Conservation (phyloP, 2,888 invertebrate genomes). For the Conops quadrifasciatus region DNA sequence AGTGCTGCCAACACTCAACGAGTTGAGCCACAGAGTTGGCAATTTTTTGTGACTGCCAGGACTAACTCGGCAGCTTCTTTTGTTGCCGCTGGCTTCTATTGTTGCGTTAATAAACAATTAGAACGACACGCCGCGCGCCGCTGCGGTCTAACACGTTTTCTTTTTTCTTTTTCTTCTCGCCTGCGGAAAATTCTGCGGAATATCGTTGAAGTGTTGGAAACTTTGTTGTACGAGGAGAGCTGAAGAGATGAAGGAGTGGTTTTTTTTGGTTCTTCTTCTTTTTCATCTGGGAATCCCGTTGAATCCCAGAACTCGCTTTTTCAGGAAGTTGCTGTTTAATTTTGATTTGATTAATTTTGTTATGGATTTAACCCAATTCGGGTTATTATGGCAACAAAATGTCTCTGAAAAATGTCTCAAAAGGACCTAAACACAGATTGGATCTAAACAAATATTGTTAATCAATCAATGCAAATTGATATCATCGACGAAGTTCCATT, state of each 20-base stretch:
- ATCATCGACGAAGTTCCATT: too few relatives aligned
- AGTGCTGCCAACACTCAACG: conserved; percentile 25
- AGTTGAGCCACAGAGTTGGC: conserved; percentile 29
- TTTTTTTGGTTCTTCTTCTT: neutral
- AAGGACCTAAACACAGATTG: too few relatives aligned
- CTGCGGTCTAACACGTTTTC: conserved; percentile 15
- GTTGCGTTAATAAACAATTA: conserved; percentile 41
- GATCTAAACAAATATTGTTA: too few relatives aligned
- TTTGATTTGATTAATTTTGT: too few relatives aligned
- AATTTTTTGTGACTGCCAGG: neutral
- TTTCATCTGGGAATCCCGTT: too few relatives aligned
- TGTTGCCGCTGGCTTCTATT: conserved; percentile 27
- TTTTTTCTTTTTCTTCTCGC: conserved; percentile 1
- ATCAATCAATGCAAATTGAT: too few relatives aligned
- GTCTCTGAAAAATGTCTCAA: neutral
- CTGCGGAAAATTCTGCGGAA: conserved; percentile 7
- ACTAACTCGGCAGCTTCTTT: neutral
- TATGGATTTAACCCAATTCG: too few relatives aligned
- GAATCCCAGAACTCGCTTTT: neutral
- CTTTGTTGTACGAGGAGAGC: conserved; percentile 16
- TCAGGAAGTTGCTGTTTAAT: too few relatives aligned
- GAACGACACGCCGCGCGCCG: conserved; percentile 29
- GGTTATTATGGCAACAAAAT: neutral
- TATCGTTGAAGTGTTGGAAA: conserved; percentile 22
- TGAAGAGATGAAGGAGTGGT: neutral